Conservation (phyloP, 2,888 invertebrate species). For the Fragum fragum region DNA sequence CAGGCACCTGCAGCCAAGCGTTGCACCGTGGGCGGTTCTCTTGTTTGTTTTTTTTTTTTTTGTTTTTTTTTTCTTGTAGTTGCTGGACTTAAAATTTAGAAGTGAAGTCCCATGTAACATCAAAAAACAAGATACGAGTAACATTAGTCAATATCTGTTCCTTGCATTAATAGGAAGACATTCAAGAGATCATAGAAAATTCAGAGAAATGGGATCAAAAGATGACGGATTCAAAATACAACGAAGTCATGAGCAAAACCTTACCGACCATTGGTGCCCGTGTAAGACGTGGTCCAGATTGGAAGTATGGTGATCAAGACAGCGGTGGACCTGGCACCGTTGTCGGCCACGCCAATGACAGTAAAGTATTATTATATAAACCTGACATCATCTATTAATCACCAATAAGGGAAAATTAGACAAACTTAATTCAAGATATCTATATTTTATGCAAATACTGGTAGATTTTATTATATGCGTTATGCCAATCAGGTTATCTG, state of each 20-base stretch:
- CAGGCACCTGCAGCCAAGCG: no score
- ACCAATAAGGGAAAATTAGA: not conserved
- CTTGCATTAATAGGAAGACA: not conserved
- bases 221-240: not conserved
- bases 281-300: not conserved
- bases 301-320: not conserved
- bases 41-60: no score
- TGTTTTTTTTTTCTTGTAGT: no score
- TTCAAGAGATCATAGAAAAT: not conserved
- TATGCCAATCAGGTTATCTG: not conserved
- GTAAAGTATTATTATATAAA: constrained; percentile 4
- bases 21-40: no score
- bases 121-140: no score
- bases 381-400: not conserved
- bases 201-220: not conserved
- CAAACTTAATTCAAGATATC: not conserved
- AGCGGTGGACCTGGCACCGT: constrained; percentile 3
- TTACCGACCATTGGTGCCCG: not conserved
- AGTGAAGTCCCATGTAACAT: no score
- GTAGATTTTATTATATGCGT: not conserved
- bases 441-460: not conserved
- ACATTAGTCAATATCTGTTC: no score
- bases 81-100: no score
- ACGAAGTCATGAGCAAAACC: not conserved
- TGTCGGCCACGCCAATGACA: not conserved